Evolutionary conservation across 2,113 vertebrate genomes (phyloP).

Genomic region (Nesogale talazaci): DNA sequence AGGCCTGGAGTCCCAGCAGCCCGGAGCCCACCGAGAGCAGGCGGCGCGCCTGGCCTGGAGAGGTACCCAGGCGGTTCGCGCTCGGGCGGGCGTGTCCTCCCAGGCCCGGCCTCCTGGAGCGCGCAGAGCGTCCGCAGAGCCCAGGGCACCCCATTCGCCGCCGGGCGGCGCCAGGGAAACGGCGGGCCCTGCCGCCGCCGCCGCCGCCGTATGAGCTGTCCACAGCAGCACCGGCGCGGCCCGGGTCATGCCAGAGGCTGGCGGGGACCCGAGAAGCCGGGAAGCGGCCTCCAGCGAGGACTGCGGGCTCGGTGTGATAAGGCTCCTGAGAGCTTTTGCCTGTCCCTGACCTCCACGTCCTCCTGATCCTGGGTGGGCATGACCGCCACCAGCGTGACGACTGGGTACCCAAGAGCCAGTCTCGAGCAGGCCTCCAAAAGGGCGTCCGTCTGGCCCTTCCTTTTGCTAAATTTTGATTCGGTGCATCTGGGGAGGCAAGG

Average conservation of each 20-base stretch:
- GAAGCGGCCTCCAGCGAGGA: background rate
- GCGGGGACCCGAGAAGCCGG: background rate
- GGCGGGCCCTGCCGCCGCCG: background rate
- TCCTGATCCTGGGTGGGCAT: background rate
- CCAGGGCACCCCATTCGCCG: conserved; percentile 56
- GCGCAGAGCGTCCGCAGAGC: background rate
- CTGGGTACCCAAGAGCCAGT: background rate
- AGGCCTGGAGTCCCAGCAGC: background rate
- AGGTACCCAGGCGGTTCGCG: background rate
- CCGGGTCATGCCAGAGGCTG: conserved; percentile 20
- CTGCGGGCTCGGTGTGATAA: background rate
- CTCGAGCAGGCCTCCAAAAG: background rate
- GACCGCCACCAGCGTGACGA: background rate
- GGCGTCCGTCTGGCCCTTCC: background rate
- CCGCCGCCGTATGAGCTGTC: conserved; percentile 73
- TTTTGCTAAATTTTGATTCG: background rate
- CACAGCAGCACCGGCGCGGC: conserved; percentile 75
- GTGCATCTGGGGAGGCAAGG: background rate
- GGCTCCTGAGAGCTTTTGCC: background rate
- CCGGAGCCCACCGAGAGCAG: background rate
- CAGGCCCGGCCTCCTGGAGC: background rate
- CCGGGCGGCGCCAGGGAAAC: conserved; percentile 63
- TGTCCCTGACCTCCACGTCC: background rate
- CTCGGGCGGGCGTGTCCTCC: background rate
- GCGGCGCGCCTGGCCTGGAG: background rate